These are phyloP conservation scores for Cliona cf. orientalis DNA, from an alignment of 37 sponge, comb jelly and placozoan species.

Conservation along the genomic window DNA sequence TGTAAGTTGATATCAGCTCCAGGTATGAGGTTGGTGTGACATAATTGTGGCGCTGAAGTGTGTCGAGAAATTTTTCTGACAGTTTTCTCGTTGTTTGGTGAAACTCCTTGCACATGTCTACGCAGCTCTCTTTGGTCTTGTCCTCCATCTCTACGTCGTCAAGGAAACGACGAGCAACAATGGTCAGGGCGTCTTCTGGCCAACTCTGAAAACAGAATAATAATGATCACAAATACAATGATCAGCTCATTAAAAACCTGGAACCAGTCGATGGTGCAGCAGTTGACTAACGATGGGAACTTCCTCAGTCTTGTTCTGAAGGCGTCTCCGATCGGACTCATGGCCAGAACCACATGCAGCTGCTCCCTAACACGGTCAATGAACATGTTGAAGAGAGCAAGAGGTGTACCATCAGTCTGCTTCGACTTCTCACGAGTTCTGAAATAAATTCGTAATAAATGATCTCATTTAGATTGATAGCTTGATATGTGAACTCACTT, in stretches of 20 bases:
- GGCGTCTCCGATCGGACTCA: slow-evolving; percentile 98
- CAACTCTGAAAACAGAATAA: slow-evolving; percentile 67
- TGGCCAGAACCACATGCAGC: slow-evolving; percentile 96
- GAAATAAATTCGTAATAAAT: not conserved
- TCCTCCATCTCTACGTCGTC: slow-evolving; percentile 94
- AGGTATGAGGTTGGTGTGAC: slow-evolving; percentile 99
- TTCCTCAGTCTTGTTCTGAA: slow-evolving; percentile 90
- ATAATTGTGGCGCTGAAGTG: slow-evolving; percentile 93
- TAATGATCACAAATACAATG: not conserved
- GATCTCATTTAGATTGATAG: slow-evolving; percentile 56
- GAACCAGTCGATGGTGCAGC: slow-evolving; percentile 99
- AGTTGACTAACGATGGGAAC: slow-evolving; percentile 99
- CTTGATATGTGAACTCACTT: slow-evolving; percentile 61
- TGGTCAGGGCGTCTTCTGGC: slow-evolving; percentile 97
- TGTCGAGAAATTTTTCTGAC: slow-evolving; percentile 72
- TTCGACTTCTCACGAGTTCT: slow-evolving; percentile 88
- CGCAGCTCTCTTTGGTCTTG: slow-evolving; percentile 72
- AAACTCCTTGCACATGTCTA: slow-evolving; percentile 93
- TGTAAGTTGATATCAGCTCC: slow-evolving; percentile 97
- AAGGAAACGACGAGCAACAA: slow-evolving; percentile 95
- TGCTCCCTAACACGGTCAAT: slow-evolving; percentile 94
- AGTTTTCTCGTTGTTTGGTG: slow-evolving; percentile 87
- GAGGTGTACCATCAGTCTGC: slow-evolving; percentile 97
- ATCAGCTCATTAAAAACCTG: slow-evolving; percentile 56
- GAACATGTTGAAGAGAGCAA: slow-evolving; percentile 96